Percentiles rank a stretch among this genome's conserved stretches.
These are phyloP conservation scores for Epinotia nisella DNA, from an alignment of 2,888 invertebrate species.

Conservation along the genomic window DNA sequence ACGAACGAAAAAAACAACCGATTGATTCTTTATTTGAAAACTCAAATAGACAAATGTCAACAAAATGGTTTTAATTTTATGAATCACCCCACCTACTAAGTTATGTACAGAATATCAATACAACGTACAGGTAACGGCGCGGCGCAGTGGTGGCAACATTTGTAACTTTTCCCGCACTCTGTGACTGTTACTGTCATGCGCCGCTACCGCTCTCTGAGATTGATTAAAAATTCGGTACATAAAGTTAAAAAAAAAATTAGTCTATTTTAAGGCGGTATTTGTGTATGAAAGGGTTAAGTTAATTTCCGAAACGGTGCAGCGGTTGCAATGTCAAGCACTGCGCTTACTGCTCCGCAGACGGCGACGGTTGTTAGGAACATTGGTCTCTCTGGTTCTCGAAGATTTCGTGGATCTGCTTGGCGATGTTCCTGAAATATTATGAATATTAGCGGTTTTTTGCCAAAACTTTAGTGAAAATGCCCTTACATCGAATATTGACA, in stretches of 20 bases:
- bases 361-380: constrained; percentile 62
- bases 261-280: constrained; percentile 26
- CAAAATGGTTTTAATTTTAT: not conserved
- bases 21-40: constrained; percentile 3
- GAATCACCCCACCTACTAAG: not conserved
- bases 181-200: not conserved
- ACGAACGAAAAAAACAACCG: constrained; percentile 19
- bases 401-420: constrained; percentile 19
- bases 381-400: constrained; percentile 50
- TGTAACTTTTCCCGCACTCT: not conserved
- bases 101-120: constrained; percentile 13
- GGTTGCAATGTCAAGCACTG: constrained; percentile 46
- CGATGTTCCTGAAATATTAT: constrained; percentile 60
- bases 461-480: no score
- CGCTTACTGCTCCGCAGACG: constrained; percentile 70
- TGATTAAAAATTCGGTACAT: not conserved
- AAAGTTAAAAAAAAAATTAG: not conserved
- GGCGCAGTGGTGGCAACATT: not conserved
- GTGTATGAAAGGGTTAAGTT: not conserved
- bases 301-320: not conserved
- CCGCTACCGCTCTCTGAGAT: not conserved
- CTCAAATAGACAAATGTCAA: constrained; percentile 20
- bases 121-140: not conserved
- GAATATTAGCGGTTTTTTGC: not conserved
- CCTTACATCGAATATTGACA: no score